Evolutionary conservation across 2,888 invertebrate genomes (phyloP).

Genomic region (Rhagonycha fulva): DNA sequence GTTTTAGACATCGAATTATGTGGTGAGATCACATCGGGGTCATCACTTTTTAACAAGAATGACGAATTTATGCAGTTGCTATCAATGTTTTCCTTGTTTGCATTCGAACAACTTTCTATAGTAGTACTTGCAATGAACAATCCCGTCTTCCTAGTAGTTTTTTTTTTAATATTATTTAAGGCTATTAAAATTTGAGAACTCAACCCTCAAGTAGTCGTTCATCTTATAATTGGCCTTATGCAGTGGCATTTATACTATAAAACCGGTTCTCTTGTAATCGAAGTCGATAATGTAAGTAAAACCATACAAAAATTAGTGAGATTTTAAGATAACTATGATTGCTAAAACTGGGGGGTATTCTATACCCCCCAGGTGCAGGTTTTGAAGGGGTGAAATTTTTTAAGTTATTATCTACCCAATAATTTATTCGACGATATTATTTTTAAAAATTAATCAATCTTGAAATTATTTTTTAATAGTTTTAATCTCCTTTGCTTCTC

Average conservation of each 20-base stretch:
- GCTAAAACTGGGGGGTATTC: neutral
- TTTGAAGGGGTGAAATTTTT: too few species aligned
- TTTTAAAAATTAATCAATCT: too few species aligned
- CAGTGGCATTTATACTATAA: neutral
- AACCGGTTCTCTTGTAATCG: neutral
- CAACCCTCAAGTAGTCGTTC: neutral
- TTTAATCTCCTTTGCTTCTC: too few species aligned
- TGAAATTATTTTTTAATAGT: too few species aligned
- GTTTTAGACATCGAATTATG: neutral
- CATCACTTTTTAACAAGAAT: neutral
- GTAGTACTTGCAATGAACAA: too few species aligned
- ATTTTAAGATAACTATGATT: neutral
- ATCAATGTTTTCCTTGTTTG: too few species aligned
- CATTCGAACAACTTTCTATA: too few species aligned
- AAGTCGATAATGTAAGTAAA: neutral
- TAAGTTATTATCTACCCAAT: too few species aligned
- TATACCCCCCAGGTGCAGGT: neutral
- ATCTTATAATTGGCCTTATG: neutral
- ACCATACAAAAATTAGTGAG: neutral
- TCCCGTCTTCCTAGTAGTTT: neutral
- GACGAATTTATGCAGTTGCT: too few species aligned
- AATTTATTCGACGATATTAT: too few species aligned
- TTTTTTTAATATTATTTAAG: neutral
- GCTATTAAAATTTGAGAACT: neutral
- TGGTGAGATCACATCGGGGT: neutral